These are phyloP conservation scores for Oasisia sp. DNA, from an alignment of 2,888 invertebrate species.

Conservation along the genomic window DNA sequence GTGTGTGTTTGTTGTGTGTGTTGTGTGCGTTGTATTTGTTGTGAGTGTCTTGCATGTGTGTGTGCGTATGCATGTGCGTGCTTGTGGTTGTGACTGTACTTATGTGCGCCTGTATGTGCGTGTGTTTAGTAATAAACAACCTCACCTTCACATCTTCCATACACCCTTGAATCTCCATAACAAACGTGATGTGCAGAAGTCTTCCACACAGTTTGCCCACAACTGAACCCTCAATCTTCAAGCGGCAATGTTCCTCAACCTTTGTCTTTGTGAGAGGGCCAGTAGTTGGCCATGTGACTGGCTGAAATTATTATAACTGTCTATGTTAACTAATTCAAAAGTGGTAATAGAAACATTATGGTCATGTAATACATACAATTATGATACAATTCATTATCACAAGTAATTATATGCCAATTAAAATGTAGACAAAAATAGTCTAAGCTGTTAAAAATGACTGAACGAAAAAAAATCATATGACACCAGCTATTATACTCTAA, in stretches of 20 bases:
- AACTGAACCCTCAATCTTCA: not conserved
- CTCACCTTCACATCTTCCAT: constrained; percentile 9
- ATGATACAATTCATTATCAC: too few relatives aligned
- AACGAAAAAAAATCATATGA: not conserved
- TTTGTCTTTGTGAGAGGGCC: not conserved
- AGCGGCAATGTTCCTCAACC: not conserved
- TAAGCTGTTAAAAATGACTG: not conserved
- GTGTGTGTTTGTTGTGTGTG: too few relatives aligned
- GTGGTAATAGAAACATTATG: too few relatives aligned
- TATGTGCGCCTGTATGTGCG: not conserved
- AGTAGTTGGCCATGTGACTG: not conserved
- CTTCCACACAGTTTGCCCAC: not conserved
- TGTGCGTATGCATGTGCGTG: too few relatives aligned
- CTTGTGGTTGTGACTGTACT: not conserved
- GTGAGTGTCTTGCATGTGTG: too few relatives aligned
- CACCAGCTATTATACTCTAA: too few relatives aligned
- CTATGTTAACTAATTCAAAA: too few relatives aligned
- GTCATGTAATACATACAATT: too few relatives aligned
- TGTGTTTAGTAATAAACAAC: not conserved
- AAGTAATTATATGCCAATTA: not conserved
- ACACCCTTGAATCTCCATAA: not conserved
- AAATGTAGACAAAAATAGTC: not conserved
- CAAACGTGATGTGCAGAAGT: not conserved
- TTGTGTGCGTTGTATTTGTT: too few relatives aligned
- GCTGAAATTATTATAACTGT: not conserved